These are phyloP conservation scores for Pogonophryne albipinna DNA, from an alignment of 2,797 vertebrate species.

Conservation along the genomic window DNA sequence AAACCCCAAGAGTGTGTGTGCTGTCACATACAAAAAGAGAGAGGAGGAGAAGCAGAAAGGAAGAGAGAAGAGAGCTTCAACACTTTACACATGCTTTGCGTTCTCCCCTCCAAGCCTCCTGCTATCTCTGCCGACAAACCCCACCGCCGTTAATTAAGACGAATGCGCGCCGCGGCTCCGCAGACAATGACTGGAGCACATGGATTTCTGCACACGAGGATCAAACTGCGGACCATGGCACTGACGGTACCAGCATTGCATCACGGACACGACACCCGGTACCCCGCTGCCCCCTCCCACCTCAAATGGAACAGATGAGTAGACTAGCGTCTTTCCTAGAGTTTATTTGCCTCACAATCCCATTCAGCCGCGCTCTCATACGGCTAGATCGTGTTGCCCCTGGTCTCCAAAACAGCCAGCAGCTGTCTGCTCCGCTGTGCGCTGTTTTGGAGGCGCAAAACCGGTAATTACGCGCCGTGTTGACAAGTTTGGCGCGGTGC, in stretches of 20 bases:
- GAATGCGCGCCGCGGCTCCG: slow-evolving; percentile 70
- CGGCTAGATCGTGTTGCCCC: slow-evolving; percentile 35
- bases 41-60: background rate
- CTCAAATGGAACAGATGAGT: slow-evolving; percentile 58
- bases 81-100: slow-evolving; percentile 41
- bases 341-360: slow-evolving; percentile 47
- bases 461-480: slow-evolving; percentile 69
- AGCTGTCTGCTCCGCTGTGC: slow-evolving; percentile 44
- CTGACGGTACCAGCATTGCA: slow-evolving; percentile 86
- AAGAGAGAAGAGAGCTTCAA: slow-evolving; percentile 15
- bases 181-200: slow-evolving; percentile 61
- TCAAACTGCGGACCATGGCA: slow-evolving; percentile 67
- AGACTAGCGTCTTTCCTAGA: slow-evolving; percentile 59
- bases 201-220: slow-evolving; percentile 65
- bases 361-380: slow-evolving; percentile 42
- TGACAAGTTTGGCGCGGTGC: slow-evolving; percentile 73
- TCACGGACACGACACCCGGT: slow-evolving; percentile 84
- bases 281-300: slow-evolving; percentile 77
- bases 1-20: slow-evolving; percentile 43
- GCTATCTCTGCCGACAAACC: slow-evolving; percentile 54
- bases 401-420: slow-evolving; percentile 41
- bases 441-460: slow-evolving; percentile 56
- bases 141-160: slow-evolving; percentile 71
- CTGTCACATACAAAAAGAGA: slow-evolving; percentile 37
- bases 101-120: slow-evolving; percentile 25